Evolutionary conservation across 2,113 vertebrate species (phyloP), one percentile per base, ranked within the genome.

Genomic region (Campylomormyrus tamandua): DNA sequence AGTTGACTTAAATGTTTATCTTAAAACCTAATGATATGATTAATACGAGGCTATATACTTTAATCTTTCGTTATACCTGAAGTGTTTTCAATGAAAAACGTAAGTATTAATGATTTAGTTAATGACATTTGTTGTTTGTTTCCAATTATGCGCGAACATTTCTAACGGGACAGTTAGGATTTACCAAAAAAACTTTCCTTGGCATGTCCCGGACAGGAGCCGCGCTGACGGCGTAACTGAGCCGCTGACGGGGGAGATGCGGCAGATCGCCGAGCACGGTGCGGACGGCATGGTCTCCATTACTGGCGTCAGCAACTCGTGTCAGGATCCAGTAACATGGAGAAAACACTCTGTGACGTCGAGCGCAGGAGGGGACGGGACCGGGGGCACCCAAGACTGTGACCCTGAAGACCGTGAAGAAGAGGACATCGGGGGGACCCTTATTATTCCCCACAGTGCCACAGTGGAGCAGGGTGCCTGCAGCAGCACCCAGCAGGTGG

Each of bases 401-500:
- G 45, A 84, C 35, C 83, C 9, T 84, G 83, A 84, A 84, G 24
- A 48, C 4, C 39, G 7, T 84, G 83, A 84, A 24, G 83, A 84
- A n/a, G 83, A 48, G 3, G 80, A 48, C 39, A 21, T 45, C 2
- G 45, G 39, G 45, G 83, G 39, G 5, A 42, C 74, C 74, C 74
- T 80, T 6, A 42, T 77, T 42, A 42, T 19, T 42, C 35, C 74
- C 35, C 35, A 80, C 74, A 80, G 74, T 42, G 74, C 74, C 62
- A 27, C 27, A 70, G n/a, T 70, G n/a, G 39, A 48, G 21, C 42
- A n/a, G 45, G 19, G 45, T 48, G 42, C 7, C 9, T 48, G 87
- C 27, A 31, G 35, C 52, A 13, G 24, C 24, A 52, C 10, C 35
- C 90, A 58, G 50, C 86, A 42, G 74, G 24, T 6, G 93, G 97